phyloP scores from a whole-genome alignment of 2,888 invertebrate genomes.

The Mythimna albipuncta region DNA sequence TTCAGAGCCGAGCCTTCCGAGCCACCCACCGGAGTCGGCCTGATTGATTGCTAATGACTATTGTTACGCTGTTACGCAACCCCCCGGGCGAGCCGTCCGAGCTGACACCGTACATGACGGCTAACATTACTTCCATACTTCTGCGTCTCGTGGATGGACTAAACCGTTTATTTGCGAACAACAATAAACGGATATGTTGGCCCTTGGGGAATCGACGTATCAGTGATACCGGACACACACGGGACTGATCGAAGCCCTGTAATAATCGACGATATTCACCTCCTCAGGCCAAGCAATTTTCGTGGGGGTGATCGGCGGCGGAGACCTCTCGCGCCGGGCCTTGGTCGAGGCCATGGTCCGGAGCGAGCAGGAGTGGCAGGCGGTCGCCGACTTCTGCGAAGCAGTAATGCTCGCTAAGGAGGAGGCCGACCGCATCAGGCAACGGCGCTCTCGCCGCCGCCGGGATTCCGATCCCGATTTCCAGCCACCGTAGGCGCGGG shows the following conservation, averaged over 20 bases:
- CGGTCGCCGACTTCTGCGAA: too few relatives aligned
- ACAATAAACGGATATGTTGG: conserved; percentile 81
- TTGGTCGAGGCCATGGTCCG: too few relatives aligned
- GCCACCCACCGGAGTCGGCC: conserved; percentile 79
- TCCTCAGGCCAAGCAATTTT: conserved; percentile 76
- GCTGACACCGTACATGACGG: conserved; percentile 80
- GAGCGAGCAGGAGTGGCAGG: too few relatives aligned
- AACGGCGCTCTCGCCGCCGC: too few relatives aligned
- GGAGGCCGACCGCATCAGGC: too few relatives aligned
- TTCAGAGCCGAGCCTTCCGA: conserved; percentile 74
- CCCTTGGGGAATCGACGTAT: conserved; percentile 78
- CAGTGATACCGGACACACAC: conserved; percentile 79
- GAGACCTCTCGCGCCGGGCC: too few relatives aligned
- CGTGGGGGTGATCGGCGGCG: too few relatives aligned
- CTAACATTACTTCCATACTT: conserved; percentile 79
- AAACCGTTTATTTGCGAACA: conserved; percentile 79
- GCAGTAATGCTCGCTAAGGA: too few relatives aligned
- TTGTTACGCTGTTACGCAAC: conserved; percentile 84
- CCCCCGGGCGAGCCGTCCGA: conserved; percentile 74
- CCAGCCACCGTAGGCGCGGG: too few relatives aligned
- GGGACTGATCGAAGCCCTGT: conserved; percentile 72
- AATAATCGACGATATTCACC: conserved; percentile 78
- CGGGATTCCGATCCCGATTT: too few relatives aligned
- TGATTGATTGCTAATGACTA: conserved; percentile 89
- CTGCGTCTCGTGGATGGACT: conserved; percentile 69